A percentile compares a stretch with the other conserved stretches of the same genome.
phyloP scores from a whole-genome alignment of 2,113 vertebrate genomes.

The Mus musculus region DNA sequence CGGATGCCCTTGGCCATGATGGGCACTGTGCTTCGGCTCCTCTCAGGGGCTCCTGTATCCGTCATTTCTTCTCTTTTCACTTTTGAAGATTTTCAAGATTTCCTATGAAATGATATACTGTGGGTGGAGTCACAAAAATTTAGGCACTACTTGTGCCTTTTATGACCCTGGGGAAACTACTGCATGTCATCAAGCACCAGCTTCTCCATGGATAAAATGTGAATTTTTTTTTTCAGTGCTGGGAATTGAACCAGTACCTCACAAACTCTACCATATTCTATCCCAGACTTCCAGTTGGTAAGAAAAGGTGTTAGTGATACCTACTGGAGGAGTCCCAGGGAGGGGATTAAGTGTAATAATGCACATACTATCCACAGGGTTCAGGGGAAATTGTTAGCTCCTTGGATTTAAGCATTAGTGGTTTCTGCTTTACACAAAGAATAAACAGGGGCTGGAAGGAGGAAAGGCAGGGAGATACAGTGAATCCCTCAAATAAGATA shows the following conservation, averaged over 20 bases:
- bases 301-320: not conserved
- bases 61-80: not conserved
- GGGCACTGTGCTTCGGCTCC: not conserved
- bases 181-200: not conserved
- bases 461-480: not conserved
- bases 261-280: not conserved
- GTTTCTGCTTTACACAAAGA: not conserved
- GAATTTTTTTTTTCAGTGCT: not conserved
- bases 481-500: not conserved
- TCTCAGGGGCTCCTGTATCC: not conserved
- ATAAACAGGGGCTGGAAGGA: not conserved
- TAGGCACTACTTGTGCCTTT: not conserved
- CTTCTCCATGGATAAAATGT: not conserved
- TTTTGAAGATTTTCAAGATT: not conserved
- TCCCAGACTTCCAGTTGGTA: not conserved
- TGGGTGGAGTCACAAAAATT: not conserved
- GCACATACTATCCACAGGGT: not conserved
- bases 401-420: not conserved
- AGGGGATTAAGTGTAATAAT: not conserved
- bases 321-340: not conserved
- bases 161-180: not conserved
- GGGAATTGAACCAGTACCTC: not conserved
- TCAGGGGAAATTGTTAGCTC: not conserved
- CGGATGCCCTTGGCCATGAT: slow-evolving; percentile 79
- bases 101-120: not conserved